Evolutionary conservation across 2,113 vertebrate genomes (phyloP).

Genomic region (Oreochromis spilurus): DNA sequence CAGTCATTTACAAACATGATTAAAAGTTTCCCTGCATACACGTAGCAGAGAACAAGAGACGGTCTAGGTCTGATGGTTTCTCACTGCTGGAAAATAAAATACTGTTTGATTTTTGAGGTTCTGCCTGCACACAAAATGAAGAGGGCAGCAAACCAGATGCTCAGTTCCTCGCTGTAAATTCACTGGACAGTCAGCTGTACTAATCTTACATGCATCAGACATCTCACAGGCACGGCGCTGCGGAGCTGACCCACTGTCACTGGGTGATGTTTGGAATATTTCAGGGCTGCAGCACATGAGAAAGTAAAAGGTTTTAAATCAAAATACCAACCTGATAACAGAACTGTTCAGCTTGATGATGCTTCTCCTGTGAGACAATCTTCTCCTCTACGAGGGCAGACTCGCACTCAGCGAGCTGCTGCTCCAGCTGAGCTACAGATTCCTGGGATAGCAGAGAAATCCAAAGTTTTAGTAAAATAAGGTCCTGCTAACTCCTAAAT

Average conservation of each 20-base stretch:
- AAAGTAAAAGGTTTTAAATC: not conserved
- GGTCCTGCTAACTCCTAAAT: not conserved
- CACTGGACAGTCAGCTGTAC: not conserved
- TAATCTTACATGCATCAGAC: not conserved
- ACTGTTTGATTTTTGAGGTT: not conserved
- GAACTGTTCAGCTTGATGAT: constrained; percentile 64
- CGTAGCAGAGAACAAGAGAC: rapidly evolving
- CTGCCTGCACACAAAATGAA: not conserved
- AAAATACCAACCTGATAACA: constrained; percentile 66
- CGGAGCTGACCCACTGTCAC: not conserved
- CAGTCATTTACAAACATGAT: not conserved
- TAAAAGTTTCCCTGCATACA: not conserved
- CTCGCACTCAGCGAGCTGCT: constrained; percentile 61
- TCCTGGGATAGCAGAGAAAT: constrained; percentile 59
- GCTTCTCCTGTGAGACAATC: constrained; percentile 68
- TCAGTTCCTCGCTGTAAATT: not conserved
- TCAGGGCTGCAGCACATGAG: not conserved
- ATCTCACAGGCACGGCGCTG: not conserved
- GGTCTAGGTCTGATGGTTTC: not conserved
- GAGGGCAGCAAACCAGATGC: not conserved
- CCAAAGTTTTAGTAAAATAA: not conserved
- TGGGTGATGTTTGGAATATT: not conserved
- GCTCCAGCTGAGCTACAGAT: constrained; percentile 66
- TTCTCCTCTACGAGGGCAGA: constrained; percentile 71
- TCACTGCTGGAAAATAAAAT: not conserved